phyloP scores from a whole-genome alignment of 2,113 vertebrate species.

The Mesoclemmys tuberculata region DNA sequence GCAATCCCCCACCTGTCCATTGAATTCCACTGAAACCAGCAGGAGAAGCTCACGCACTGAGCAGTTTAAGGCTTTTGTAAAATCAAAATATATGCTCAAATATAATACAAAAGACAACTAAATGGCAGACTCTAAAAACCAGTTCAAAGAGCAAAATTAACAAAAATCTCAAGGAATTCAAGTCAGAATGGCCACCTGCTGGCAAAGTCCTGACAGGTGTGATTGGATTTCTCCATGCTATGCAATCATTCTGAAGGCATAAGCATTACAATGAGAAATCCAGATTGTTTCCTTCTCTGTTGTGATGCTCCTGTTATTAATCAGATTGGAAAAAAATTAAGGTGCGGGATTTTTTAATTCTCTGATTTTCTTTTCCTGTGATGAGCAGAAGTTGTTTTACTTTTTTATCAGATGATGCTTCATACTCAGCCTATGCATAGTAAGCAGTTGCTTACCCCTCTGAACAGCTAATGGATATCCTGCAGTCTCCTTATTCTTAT shows the following conservation, averaged over 20 bases:
- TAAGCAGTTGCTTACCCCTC: not conserved
- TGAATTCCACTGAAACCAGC: constrained; percentile 18
- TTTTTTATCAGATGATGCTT: not conserved
- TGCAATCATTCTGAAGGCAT: constrained; percentile 10
- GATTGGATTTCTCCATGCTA: constrained; percentile 49
- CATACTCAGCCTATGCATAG: not conserved
- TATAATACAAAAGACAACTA: constrained; percentile 54
- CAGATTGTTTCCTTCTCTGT: not conserved
- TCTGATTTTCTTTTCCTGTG: not conserved
- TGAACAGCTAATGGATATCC: not conserved
- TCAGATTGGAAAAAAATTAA: not conserved
- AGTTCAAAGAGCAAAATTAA: constrained; percentile 34
- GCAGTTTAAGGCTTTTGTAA: constrained; percentile 69
- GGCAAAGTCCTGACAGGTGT: constrained; percentile 17
- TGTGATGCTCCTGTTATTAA: not conserved
- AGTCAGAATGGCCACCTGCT: not conserved
- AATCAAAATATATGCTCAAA: constrained; percentile 45
- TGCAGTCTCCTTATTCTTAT: not conserved
- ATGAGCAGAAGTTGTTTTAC: not conserved
- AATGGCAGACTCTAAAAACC: constrained; percentile 32
- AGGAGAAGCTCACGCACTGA: constrained; percentile 48
- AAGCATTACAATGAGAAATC: not conserved
- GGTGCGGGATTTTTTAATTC: not conserved
- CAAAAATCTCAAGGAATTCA: constrained; percentile 22
- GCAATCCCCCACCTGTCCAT: not conserved